Evolutionary conservation across 2,113 vertebrate genomes (phyloP).

Genomic region (Cephalophus harveyi): DNA sequence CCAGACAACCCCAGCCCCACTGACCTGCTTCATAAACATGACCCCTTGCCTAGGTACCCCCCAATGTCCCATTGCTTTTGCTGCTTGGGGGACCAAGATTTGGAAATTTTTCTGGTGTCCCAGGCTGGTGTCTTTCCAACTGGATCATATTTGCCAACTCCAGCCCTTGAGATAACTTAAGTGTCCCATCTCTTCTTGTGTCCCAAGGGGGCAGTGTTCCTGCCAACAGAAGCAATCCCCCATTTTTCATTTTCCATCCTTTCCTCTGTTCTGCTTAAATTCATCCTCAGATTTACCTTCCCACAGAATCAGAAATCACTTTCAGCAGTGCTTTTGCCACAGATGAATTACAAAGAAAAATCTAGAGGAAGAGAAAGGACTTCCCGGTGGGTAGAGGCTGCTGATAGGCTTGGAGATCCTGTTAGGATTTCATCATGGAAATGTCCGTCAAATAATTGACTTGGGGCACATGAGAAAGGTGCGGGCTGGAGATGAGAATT

Average conservation of each 20-base stretch:
- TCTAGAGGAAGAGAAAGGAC: not conserved
- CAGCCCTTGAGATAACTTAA: not conserved
- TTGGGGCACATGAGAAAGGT: not conserved
- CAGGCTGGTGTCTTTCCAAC: not conserved
- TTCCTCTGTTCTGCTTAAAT: not conserved
- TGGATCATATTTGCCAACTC: not conserved
- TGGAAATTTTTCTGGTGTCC: not conserved
- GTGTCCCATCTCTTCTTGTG: not conserved
- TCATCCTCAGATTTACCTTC: not conserved
- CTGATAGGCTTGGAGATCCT: not conserved
- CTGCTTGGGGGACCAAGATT: not conserved
- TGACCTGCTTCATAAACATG: not conserved
- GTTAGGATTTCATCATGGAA: not conserved
- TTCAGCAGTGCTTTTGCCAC: not conserved
- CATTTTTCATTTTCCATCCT: not conserved
- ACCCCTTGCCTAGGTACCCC: not conserved
- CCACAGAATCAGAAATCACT: not conserved
- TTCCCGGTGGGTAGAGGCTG: not conserved
- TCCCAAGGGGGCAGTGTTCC: not conserved
- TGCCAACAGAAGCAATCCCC: not conserved
- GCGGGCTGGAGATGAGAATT: not conserved
- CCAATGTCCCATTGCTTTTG: not conserved
- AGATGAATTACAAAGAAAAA: not conserved
- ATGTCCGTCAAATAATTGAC: not conserved
- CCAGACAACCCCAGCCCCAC: not conserved